Percentiles rank a stretch among this genome's conserved stretches.
Conservation (phyloP, 2,888 invertebrate genomes). For the Drosophila infuscata region DNA sequence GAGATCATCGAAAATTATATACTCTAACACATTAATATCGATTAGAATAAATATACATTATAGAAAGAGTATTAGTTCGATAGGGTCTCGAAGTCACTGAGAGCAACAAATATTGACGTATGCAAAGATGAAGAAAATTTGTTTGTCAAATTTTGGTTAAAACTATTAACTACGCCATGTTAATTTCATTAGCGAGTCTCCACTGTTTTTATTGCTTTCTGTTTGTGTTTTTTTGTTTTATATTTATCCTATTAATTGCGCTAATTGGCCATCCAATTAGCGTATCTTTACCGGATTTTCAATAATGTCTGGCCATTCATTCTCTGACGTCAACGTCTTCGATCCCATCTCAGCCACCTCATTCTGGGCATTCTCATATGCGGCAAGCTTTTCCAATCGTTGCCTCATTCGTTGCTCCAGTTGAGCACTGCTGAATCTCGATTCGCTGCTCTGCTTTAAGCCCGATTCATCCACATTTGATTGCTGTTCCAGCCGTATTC, state of each 20-base stretch:
- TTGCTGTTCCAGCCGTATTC: not conserved
- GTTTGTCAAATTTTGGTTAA: conserved; percentile 68
- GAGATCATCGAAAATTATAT: conserved; percentile 12
- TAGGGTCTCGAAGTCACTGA: not conserved
- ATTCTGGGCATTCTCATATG: conserved; percentile 49
- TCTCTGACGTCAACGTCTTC: conserved; percentile 50
- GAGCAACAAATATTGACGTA: conserved; percentile 26
- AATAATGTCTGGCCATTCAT: conserved; percentile 28
- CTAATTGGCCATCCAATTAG: conserved; percentile 74
- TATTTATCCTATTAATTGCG: conserved; percentile 70
- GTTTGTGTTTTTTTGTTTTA: conserved; percentile 50
- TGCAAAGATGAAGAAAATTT: conserved; percentile 58
- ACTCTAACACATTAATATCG: not conserved
- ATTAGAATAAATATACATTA: not conserved
- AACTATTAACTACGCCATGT: conserved; percentile 79
- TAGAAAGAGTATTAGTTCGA: not conserved
- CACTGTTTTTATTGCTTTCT: conserved; percentile 43
- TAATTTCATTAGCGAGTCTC: conserved; percentile 72
- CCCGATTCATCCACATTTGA: not conserved
- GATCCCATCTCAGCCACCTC: conserved; percentile 9
- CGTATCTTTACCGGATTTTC: conserved; percentile 73
- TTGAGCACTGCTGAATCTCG: conserved; percentile 20
- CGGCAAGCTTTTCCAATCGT: conserved; percentile 54
- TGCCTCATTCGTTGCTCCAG: conserved; percentile 55
- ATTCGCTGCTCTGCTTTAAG: not conserved